These are phyloP conservation scores for Hippoglossus stenolepis DNA, from an alignment of 2,113 vertebrate species.

Conservation along the genomic window DNA sequence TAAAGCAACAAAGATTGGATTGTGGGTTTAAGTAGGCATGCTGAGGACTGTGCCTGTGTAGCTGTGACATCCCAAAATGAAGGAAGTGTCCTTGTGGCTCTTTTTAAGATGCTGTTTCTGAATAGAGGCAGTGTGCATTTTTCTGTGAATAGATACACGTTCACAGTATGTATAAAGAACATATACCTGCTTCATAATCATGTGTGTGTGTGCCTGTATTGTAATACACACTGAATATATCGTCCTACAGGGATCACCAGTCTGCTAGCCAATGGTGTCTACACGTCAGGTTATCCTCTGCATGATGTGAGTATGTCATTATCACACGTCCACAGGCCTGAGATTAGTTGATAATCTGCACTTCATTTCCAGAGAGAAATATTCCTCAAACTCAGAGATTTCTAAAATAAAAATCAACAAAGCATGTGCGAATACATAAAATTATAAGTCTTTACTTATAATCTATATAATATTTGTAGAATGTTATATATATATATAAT, in stretches of 20 bases:
- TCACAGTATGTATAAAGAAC: no score
- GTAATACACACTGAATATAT: slow-evolving; percentile 17
- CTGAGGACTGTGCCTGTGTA: background rate
- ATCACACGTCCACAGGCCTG: background rate
- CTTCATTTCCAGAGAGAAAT: no score
- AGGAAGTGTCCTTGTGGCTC: background rate
- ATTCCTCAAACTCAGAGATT: no score
- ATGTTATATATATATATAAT: no score
- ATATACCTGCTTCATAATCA: background rate
- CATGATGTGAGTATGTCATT: slow-evolving; percentile 91
- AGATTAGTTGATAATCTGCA: background rate
- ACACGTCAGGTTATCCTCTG: slow-evolving; percentile 90
- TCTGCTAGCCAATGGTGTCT: slow-evolving; percentile 92
- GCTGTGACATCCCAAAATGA: background rate
- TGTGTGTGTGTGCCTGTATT: background rate
- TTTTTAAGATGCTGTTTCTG: background rate
- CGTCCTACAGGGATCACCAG: slow-evolving; percentile 91
- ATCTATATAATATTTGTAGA: no score
- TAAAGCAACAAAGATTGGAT: no score
- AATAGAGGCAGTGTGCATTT: background rate
- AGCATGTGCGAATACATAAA: no score
- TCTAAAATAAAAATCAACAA: no score
- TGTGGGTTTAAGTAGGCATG: no score
- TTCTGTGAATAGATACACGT: no score
- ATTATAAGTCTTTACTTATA: no score